Percentiles rank a stretch among this genome's conserved stretches.
phyloP scores from a whole-genome alignment of 2,888 invertebrate genomes.

The Caenorhabditis sp. region DNA sequence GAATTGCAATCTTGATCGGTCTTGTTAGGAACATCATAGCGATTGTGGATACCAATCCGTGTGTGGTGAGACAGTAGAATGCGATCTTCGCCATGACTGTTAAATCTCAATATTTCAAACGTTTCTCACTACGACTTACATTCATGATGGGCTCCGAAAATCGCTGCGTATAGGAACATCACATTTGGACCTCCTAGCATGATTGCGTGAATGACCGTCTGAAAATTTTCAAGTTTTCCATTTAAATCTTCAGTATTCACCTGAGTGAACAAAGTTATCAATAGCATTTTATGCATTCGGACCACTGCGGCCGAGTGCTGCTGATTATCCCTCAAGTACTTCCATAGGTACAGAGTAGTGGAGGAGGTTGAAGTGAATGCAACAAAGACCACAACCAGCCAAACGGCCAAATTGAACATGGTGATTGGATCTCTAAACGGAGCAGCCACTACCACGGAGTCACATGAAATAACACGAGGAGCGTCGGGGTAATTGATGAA shows the following conservation, averaged over 20 bases:
- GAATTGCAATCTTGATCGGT: slow-evolving; percentile 25
- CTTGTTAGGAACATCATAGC: slow-evolving; percentile 41
- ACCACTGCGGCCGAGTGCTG: slow-evolving; percentile 34
- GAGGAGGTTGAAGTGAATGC: slow-evolving; percentile 24
- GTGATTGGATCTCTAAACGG: slow-evolving; percentile 35
- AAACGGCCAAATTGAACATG: slow-evolving; percentile 24
- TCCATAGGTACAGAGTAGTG: slow-evolving; percentile 25
- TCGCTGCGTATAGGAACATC: slow-evolving; percentile 36
- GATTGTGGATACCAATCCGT: slow-evolving; percentile 37
- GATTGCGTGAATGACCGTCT: slow-evolving; percentile 40
- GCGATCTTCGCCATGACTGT: slow-evolving; percentile 25
- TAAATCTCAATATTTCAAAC: background rate
- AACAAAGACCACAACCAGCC: slow-evolving; percentile 34
- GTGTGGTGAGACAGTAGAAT: slow-evolving; percentile 27
- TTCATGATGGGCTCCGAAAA: slow-evolving; percentile 32
- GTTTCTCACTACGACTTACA: background rate
- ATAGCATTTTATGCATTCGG: slow-evolving; percentile 45
- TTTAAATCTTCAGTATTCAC: background rate
- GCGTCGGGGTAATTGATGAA: slow-evolving; percentile 13
- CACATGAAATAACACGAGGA: slow-evolving; percentile 16
- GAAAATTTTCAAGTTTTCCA: background rate
- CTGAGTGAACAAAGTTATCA: slow-evolving; percentile 40
- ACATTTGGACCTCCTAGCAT: slow-evolving; percentile 41
- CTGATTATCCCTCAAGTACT: slow-evolving; percentile 13
- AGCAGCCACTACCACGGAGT: slow-evolving; percentile 27